Conservation (phyloP, 1,140 invertebrate species). For the Bombus soroeensis region DNA sequence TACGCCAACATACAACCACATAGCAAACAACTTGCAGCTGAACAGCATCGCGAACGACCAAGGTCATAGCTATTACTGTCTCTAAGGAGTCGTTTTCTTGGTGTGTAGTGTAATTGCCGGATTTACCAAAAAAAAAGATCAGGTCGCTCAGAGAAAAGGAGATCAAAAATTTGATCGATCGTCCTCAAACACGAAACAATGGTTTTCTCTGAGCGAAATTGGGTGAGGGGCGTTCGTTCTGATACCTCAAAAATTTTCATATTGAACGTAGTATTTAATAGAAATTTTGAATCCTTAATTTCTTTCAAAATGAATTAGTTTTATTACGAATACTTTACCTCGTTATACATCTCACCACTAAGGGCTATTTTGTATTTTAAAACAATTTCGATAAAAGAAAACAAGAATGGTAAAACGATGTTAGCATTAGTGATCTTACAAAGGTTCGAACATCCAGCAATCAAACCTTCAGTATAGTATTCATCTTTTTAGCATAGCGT, state of each 20-base stretch:
- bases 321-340: not conserved
- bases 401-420: not conserved
- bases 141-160: conserved; percentile 37
- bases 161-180: not conserved
- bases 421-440: not conserved
- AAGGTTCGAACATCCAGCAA: conserved; percentile 40
- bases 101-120: conserved; percentile 64
- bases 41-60: conserved; percentile 80
- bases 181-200: not conserved
- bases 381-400: not conserved
- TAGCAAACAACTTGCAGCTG: conserved; percentile 78
- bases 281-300: not conserved
- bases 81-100: conserved; percentile 74
- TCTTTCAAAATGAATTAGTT: too few relatives aligned
- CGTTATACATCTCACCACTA: not conserved
- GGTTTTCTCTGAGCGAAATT: conserved; percentile 24
- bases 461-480: conserved; percentile 23
- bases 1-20: conserved; percentile 72
- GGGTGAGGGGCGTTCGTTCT: conserved; percentile 23
- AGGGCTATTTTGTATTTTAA: not conserved
- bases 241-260: not conserved
- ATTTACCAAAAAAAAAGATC: conserved; percentile 54
- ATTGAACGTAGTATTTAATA: not conserved
- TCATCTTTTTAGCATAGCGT: conserved; percentile 10
- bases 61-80: conserved; percentile 80